Base-by-base conservation (phyloP, 2,797 vertebrate species). In the Sebastes miniatus region DNA sequence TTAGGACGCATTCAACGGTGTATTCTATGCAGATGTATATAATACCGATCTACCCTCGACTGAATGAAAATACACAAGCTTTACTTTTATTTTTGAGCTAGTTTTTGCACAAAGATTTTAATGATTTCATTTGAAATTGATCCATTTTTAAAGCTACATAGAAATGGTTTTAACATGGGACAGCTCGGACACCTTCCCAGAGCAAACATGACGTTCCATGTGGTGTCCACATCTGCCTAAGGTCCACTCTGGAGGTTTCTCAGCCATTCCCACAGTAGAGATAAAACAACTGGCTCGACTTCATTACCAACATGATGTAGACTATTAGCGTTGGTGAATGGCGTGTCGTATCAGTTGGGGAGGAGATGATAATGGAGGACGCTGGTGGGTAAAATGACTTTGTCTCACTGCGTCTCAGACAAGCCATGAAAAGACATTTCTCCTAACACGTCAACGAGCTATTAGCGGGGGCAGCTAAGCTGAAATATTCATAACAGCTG, bases 201-300 rank as follows among this genome's bases (percentile, higher is more conserved):
- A 73, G 32, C 12, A 27, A 13, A 77, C 18, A 52, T 20, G 52
- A 3, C 39, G 13, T 25, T 56, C 12, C 62, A 67, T 39, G 58
- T 32, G 25, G 77, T 25, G 52, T 70, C 69, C 65, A 69, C 80
- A 81, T 72, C 76, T 83, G 79, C 64, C 18, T 8, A 1, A 18
- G 6, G 59, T 11, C 29, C n/a, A 47, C 36, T 62, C 39, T 50
- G n/a, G 22, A 78, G 12, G 54, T 68, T 70, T 78, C 57, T 64
- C 58, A 74, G 13, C 64, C 9, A 5, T 65, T 79, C 69, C 72
- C 78, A 43, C 6, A 59, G 31, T 76, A 56, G 6, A 50, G 18
- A 83, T 85, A 66, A 73, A 83, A 82, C 69, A 81, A 79, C 58
- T 56, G 70, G 61, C 24, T 70, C 5, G 3, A 67, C 76, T 83